Evolutionary conservation across 1,140 invertebrate genomes (phyloP).

Genomic region (Penaeus indicus): DNA sequence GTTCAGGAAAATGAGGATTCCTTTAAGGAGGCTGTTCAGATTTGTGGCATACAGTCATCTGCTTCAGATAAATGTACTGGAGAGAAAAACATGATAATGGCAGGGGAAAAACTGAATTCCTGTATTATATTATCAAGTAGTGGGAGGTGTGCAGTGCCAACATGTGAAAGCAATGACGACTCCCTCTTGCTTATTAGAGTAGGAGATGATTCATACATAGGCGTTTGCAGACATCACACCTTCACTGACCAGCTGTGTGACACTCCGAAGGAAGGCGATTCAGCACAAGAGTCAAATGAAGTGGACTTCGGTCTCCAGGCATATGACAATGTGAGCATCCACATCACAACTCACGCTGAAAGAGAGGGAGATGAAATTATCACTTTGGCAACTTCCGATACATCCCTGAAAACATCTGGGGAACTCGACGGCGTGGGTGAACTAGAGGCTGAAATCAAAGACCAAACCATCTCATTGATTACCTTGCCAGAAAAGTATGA

Average conservation of each 20-base stretch:
- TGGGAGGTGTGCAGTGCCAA: conserved; percentile 40
- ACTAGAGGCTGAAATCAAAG: no score
- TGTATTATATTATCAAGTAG: conserved; percentile 47
- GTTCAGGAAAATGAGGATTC: no score
- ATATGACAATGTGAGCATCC: no score
- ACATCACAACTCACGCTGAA: no score
- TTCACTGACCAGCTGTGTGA: conserved; percentile 4
- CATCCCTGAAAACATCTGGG: no score
- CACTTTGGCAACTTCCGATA: no score
- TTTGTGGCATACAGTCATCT: background rate
- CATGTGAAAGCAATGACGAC: conserved; percentile 41
- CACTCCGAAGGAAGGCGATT: background rate
- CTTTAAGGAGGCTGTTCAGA: no score
- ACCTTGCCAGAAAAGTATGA: no score
- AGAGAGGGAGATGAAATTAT: no score
- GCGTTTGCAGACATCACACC: conserved; percentile 34
- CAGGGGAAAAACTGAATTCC: conserved; percentile 28
- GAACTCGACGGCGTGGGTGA: no score
- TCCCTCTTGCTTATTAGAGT: conserved; percentile 35
- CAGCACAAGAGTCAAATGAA: background rate
- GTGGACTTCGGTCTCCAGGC: background rate
- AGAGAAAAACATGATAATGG: background rate
- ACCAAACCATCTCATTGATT: no score
- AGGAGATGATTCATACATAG: conserved; percentile 40
- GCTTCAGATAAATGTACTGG: background rate